Base-by-base conservation (phyloP, 2,797 vertebrate species). In the Halcyon leucocephala region DNA sequence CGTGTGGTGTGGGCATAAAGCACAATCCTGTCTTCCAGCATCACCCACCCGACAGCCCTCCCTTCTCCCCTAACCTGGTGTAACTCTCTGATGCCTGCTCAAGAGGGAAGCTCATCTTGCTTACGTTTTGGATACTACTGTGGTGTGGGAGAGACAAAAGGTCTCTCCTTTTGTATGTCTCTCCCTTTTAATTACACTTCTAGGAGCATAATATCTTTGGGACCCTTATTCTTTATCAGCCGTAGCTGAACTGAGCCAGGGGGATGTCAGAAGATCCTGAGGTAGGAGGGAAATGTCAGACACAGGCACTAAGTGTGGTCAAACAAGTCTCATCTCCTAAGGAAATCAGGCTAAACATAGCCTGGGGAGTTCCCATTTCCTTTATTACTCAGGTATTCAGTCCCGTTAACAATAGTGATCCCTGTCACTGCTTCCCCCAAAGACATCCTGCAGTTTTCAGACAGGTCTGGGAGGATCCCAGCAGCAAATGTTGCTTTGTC, bases 261-360 rank as follows among this genome's bases (percentile, higher is more conserved):
- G 10, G n/a, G 37, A 31, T 90, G 33, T 71, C 66, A 29, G 71
- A 77, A 46, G 64, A 39, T 39, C 17, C 44, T 14, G 39, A 64
- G 31, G 28, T 4, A 35, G 89, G 61, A 77, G 79, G 57, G 41
- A 72, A 66, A 15, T 44, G 37, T 58, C 46, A 90, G 73, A 48
- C 24, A 12, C 7, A 2, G 33, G 33, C 22, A 14, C 11, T 82
- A 41, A 2, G n/a, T 31, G 52, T n/a, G 44, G 48, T 48, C 80
- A 57, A 77, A 62, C 39, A 54, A 58, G 42, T 58, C 41, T 78
- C 28, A 17, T 78, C 54, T 79, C 37, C 12, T 18, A 21, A 94
- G 94, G 87, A 88, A 86, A 81, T 44, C 6, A 28, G 73, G 49
- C 69, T 83, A 83, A 91, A 83, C 82, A 67, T 80, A 86, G 35